Evolutionary conservation across 2,888 invertebrate genomes (phyloP).

Genomic region (Drosophila mercatorum): DNA sequence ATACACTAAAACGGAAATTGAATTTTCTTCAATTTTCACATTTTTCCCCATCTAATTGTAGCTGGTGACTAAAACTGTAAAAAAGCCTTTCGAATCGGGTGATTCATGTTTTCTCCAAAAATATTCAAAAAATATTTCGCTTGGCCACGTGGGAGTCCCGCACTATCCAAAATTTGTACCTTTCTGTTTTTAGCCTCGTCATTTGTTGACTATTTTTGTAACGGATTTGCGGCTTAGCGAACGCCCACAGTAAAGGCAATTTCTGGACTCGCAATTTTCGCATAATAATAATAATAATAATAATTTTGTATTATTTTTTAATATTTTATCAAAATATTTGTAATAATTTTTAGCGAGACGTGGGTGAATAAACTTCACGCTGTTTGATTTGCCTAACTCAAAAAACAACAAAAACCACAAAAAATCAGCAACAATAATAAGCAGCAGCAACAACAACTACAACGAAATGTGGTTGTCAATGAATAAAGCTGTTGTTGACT

Average conservation of each 20-base stretch:
- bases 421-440: constrained; percentile 1
- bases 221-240: constrained; percentile 67
- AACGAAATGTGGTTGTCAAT: constrained; percentile 66
- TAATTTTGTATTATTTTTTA: constrained; percentile 1
- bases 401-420: neutral
- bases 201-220: constrained; percentile 62
- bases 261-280: constrained; percentile 28
- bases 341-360: constrained; percentile 49
- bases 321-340: constrained; percentile 26
- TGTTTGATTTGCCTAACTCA: constrained; percentile 31
- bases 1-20: constrained; percentile 58
- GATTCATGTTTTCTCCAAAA: constrained; percentile 58
- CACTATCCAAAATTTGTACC: constrained; percentile 42
- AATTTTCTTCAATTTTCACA: neutral
- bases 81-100: constrained; percentile 20
- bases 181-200: constrained; percentile 59
- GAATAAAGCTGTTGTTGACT: constrained; percentile 70
- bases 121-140: constrained; percentile 10
- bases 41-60: neutral
- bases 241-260: constrained; percentile 54
- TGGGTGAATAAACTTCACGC: constrained; percentile 75
- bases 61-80: constrained; percentile 1
- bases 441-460: constrained; percentile 22
- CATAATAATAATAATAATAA: neutral
- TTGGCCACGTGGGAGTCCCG: constrained; percentile 50